Percentiles rank a stretch among this genome's conserved stretches.
Evolutionary conservation across 2,113 vertebrate species (phyloP).

Genomic region (Choloepus hoffmanni): DNA sequence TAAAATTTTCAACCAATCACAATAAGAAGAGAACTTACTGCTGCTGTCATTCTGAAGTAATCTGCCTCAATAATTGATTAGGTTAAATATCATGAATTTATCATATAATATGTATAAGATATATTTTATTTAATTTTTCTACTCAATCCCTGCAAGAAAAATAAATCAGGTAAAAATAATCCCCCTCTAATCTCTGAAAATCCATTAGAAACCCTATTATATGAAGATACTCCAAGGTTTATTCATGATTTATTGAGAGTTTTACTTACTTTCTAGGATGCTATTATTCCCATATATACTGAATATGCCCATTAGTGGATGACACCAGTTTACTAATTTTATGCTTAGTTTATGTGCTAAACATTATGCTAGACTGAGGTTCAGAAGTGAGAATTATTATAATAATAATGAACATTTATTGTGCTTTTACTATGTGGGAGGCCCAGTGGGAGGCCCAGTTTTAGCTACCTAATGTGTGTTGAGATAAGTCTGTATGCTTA

Average conservation of each 20-base stretch:
- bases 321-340: background rate
- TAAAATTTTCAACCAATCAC: background rate
- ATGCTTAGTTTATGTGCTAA: background rate
- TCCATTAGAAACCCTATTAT: background rate
- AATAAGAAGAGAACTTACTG: background rate
- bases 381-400: background rate
- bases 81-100: background rate
- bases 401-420: background rate
- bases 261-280: background rate
- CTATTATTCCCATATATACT: background rate
- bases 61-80: background rate
- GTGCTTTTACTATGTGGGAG: background rate
- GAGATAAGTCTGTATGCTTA: background rate
- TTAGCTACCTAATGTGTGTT: background rate
- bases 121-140: background rate
- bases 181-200: too few species aligned
- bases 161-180: background rate
- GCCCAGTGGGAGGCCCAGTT: background rate
- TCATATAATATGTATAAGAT: background rate
- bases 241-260: background rate
- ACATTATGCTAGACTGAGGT: background rate
- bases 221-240: background rate
- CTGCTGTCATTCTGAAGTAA: background rate
- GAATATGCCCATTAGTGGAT: background rate
- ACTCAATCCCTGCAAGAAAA: background rate